phyloP scores from a whole-genome alignment of 2,113 vertebrate genomes.

The Manacus vitellinus region DNA sequence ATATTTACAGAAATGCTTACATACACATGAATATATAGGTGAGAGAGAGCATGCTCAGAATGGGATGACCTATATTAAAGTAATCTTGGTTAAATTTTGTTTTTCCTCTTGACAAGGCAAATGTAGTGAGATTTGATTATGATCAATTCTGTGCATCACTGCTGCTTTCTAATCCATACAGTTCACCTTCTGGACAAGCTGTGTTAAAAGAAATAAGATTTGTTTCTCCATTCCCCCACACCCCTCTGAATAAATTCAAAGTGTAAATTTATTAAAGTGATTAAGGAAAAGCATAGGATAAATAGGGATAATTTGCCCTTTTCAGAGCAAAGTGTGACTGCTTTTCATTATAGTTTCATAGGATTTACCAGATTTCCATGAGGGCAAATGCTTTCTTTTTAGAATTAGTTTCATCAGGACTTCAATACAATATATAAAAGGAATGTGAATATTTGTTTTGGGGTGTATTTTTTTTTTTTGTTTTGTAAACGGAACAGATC shows the following conservation, averaged over 20 bases:
- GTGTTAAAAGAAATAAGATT: not conserved
- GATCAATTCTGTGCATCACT: not conserved
- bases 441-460: slow-evolving; percentile 64
- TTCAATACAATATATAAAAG: slow-evolving; percentile 50
- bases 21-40: not conserved
- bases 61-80: not conserved
- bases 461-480: slow-evolving; percentile 39
- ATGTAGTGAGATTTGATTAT: not conserved
- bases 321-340: not conserved
- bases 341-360: slow-evolving; percentile 55
- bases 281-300: slow-evolving; percentile 12
- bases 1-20: not conserved
- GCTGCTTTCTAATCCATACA: not conserved
- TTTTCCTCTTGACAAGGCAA: not conserved
- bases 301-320: slow-evolving; percentile 13
- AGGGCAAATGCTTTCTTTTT: slow-evolving; percentile 56
- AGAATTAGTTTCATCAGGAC: slow-evolving; percentile 44
- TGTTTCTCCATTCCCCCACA: not conserved
- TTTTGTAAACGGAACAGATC: slow-evolving; percentile 62
- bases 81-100: not conserved
- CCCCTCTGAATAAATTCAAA: not conserved
- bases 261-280: not conserved
- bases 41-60: not conserved
- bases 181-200: not conserved
- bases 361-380: slow-evolving; percentile 53